Percentiles rank a stretch among this genome's conserved stretches.
Evolutionary conservation across 2,888 invertebrate genomes (phyloP).

Genomic region (Nymphalis polychloros): DNA sequence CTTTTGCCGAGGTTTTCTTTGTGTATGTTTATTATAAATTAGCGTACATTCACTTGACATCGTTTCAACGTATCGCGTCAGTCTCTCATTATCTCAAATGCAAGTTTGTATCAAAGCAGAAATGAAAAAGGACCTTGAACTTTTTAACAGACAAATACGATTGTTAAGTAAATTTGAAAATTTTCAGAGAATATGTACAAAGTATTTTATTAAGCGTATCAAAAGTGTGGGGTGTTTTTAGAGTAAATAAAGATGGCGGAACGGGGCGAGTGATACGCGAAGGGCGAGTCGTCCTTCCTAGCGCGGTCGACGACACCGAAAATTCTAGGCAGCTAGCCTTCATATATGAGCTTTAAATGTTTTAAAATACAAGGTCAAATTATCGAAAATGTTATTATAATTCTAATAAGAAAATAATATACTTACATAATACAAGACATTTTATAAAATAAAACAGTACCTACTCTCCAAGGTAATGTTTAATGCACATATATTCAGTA

Average conservation of each 20-base stretch:
- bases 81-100: not conserved
- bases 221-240: slow-evolving; percentile 1
- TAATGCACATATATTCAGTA: not conserved
- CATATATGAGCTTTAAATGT: not conserved
- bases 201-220: not conserved
- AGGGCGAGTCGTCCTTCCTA: slow-evolving; percentile 14
- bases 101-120: not conserved
- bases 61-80: not conserved
- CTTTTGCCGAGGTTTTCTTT: no score
- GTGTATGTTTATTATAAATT: no score
- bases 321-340: not conserved
- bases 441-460: no score
- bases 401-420: no score
- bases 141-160: no score
- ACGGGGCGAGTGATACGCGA: not conserved
- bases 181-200: not conserved
- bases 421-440: no score
- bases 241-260: slow-evolving; percentile 2
- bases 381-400: no score
- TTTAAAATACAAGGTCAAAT: not conserved
- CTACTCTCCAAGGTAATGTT: no score
- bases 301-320: slow-evolving; percentile 12
- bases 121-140: no score
- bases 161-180: no score
- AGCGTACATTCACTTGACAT: not conserved